A percentile compares a stretch with the other conserved stretches of the same genome.
Conservation (phyloP, 1,140 invertebrate species). For the Adoxophyes honmai region DNA sequence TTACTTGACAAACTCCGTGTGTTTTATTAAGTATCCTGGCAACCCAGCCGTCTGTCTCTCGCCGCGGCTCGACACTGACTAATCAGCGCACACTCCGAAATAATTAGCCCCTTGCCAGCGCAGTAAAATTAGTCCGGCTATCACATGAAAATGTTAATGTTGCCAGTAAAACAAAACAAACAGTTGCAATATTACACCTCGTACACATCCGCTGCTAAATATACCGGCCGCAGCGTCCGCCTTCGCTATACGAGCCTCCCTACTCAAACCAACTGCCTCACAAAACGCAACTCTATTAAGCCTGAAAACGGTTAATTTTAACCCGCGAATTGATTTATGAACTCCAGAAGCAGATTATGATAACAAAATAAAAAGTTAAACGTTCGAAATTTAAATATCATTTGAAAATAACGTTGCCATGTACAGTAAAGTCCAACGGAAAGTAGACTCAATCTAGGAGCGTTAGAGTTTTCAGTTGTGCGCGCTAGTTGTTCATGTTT, state of each 20-base stretch:
- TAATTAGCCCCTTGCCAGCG: no score
- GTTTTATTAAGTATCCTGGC: no score
- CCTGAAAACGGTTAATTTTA: background rate
- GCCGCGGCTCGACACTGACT: no score
- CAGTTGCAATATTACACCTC: slow-evolving; percentile 33
- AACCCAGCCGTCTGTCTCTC: no score
- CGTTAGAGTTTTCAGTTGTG: background rate
- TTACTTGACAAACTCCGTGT: no score
- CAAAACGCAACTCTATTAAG: background rate
- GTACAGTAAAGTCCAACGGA: slow-evolving; percentile 19
- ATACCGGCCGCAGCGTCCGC: slow-evolving; percentile 44
- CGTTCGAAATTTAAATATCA: slow-evolving; percentile 56
- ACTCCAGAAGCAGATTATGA: slow-evolving; percentile 49
- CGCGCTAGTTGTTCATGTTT: background rate
- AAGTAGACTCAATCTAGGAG: background rate
- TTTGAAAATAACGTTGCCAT: slow-evolving; percentile 45
- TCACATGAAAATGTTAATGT: background rate
- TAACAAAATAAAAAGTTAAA: slow-evolving; percentile 37
- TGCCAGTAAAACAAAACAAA: slow-evolving; percentile 17
- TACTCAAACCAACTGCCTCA: slow-evolving; percentile 1
- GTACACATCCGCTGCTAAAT: slow-evolving; percentile 43
- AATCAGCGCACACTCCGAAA: no score
- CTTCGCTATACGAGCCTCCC: slow-evolving; percentile 37
- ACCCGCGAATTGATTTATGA: slow-evolving; percentile 25
- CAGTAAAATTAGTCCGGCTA: no score